Evolutionary conservation across 2,113 vertebrate species (phyloP).

Genomic region (Fukomys damarensis): DNA sequence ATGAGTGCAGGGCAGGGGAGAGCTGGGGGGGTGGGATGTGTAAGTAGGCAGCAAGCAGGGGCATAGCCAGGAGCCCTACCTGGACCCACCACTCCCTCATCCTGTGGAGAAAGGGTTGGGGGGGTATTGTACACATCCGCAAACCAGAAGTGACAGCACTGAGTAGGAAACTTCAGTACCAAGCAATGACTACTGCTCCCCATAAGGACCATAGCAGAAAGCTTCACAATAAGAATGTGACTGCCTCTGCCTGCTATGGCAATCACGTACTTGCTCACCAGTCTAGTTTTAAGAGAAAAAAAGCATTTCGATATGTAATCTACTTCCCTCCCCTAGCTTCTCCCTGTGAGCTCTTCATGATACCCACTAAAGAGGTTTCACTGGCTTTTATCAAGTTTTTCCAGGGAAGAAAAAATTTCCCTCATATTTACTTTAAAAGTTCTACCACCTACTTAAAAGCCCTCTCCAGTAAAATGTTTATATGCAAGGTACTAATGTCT

Average conservation of each 20-base stretch:
- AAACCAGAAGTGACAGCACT: neutral
- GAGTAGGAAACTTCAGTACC: neutral
- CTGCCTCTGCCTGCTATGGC: neutral
- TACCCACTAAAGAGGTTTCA: neutral
- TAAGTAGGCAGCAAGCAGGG: conserved; percentile 94
- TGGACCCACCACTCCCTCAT: conserved; percentile 98
- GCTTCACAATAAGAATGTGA: neutral
- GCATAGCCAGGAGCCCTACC: conserved; percentile 90
- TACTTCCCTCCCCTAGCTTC: neutral
- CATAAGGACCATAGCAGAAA: neutral
- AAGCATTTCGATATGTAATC: neutral
- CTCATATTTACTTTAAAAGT: neutral
- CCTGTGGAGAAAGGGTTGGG: conserved; percentile 74
- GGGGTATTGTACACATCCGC: neutral
- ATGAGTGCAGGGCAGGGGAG: conserved; percentile 91
- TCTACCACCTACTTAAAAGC: neutral
- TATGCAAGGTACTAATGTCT: neutral
- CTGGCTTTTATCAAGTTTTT: neutral
- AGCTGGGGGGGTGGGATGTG: conserved; percentile 93
- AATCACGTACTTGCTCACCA: neutral
- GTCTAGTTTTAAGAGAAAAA: conserved; percentile 32
- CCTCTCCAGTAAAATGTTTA: neutral
- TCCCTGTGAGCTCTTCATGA: neutral
- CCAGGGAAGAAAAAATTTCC: neutral
- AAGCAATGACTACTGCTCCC: neutral